Evolutionary conservation across 1,140 invertebrate genomes (phyloP), one percentile per base, ranked within the genome.

Genomic region (Ostrea edulis): DNA sequence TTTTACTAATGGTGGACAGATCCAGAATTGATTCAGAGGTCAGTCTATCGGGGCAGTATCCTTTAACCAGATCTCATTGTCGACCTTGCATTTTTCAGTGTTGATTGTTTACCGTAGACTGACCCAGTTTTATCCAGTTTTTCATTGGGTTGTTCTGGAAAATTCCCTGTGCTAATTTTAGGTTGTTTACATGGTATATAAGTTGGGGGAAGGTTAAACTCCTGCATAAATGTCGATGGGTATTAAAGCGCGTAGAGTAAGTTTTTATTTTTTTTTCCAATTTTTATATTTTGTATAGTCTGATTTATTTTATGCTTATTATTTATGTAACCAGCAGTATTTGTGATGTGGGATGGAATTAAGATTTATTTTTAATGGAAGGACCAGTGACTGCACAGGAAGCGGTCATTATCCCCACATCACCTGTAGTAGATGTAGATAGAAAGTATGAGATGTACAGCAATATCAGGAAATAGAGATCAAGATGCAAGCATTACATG

Each of bases 161-260:
- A 77, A 77, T 35, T 77, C 68, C 68, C 68, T 77, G 68, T 77
- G 68, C 68, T 77, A 77, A 35, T 29, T 29, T 4, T 77, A 77
- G 68, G 14, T 17, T 71, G 68, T 14, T 77, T 25, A 35, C 29
- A 35, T 14, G 68, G 14, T 25, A 29, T 77, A 77, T 14, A 77
- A 77, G 68, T 12, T 4, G 4, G 17, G 25, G 14, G 68, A 25
- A 20, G 14, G 25, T 77, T 77, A 12, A 9, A 14, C 14, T 2
- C 68, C 9, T 8, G 2, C 14, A 29, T 77, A 2, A 77, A 77
- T 77, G 68, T 29, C 9, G 9, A 35, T 17, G 22, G 68, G 68
- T 77, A 77, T 29, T 29, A 35, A 25, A 77, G 17, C 68, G 35
- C 25, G 25, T 77, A 77, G 9, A n/a, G 17, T 62, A n/a, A 20